Base-by-base conservation (phyloP, 2,797 vertebrate species). In the Schizopygopsis malacanthus region DNA sequence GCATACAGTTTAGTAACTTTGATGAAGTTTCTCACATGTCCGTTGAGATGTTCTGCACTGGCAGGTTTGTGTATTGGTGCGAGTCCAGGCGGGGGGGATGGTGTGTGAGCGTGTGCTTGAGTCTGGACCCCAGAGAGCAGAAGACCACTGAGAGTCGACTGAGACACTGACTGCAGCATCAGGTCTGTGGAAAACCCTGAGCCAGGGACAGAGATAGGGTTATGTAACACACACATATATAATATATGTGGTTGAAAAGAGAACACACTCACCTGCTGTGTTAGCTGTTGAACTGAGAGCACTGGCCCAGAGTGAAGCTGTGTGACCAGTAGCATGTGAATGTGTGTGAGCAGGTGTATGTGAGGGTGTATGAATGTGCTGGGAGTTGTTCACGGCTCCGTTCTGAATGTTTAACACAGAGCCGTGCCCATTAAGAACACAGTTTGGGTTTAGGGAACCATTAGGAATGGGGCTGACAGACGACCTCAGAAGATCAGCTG, bases 71-170 rank as follows among this genome's bases (percentile, higher is more conserved):
- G 98, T 81, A 99, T 96, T 67, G 97, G 97, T 82, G 97, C 95
- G 86, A 99, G 94, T 82, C 98, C 98, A 0, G 98, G 98, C 0
- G 98, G 98, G 25, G 98, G 98, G 61, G 98, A 99, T 0, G 97
- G 97, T 18, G 97, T 97, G 63, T 89, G 88, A 37, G 63, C 15
- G 63, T 85, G 77, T 45, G 79, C 70, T 50, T 85, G 87, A 83
- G 94, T 92, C 87, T 97, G 97, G 25, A 98, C 97, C 20, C 98
- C 96, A 12, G 98, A 98, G 87, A 99, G 92, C 86, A 99, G 94
- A 92, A 99, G 97, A 91, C 96, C 97, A 75, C 97, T 97, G 91
- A 99, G 92, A 0, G 98, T 96, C 87, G 97, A 97, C 94, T 98
- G 98, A 85, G 97, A 94, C 3, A 96, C 96, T n/a, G 98, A 97